These are phyloP conservation scores for Bungarus multicinctus DNA, from an alignment of 2,113 vertebrate genomes.

Conservation along the genomic window DNA sequence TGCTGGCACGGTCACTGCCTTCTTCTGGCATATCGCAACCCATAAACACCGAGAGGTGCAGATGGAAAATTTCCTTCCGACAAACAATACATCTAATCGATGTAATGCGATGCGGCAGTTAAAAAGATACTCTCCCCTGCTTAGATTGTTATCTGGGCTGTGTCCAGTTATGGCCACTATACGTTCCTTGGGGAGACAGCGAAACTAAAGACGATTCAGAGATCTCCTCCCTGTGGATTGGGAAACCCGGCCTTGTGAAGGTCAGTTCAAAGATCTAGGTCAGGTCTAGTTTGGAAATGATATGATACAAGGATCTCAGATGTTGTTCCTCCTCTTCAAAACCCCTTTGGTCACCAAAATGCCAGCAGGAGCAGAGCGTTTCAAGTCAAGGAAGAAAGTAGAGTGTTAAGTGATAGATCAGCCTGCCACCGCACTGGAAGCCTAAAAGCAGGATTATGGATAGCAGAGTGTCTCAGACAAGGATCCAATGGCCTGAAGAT, in stretches of 20 bases:
- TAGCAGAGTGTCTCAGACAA: neutral
- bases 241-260: neutral
- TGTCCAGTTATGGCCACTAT: neutral
- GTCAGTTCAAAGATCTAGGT: neutral
- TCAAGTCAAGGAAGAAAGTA: neutral
- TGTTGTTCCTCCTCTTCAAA: neutral
- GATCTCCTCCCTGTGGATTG: neutral
- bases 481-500: neutral
- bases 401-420: neutral
- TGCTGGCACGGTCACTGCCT: neutral
- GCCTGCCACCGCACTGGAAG: neutral
- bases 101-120: neutral
- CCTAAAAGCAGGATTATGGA: neutral
- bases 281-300: neutral
- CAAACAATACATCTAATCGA: neutral
- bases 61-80: neutral
- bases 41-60: neutral
- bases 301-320: neutral
- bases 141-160: neutral
- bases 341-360: neutral
- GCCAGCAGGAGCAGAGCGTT: neutral
- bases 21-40: neutral
- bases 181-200: neutral
- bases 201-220: neutral
- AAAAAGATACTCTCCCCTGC: neutral